These are phyloP conservation scores for Pachymerium ferrugineum DNA, from an alignment of 2,888 invertebrate genomes.

Conservation along the genomic window DNA sequence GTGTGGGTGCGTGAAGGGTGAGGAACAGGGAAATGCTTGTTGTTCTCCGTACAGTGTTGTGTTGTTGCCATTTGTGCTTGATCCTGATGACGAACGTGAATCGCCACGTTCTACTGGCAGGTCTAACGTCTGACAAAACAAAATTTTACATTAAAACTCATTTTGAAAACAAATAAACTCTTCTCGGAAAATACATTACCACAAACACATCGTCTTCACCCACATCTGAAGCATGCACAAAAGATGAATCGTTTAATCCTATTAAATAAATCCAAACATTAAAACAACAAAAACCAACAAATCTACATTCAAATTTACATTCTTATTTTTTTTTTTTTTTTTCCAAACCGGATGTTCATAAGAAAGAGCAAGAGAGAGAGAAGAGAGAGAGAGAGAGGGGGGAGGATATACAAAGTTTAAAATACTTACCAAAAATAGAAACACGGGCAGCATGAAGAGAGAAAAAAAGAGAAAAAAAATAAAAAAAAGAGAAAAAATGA, in stretches of 20 bases:
- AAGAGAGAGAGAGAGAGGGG: not conserved
- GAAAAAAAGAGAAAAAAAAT: not conserved
- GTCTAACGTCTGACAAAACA: conserved; percentile 54
- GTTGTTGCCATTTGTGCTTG: conserved; percentile 49
- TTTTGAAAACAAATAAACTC: conserved; percentile 12
- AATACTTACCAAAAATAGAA: conserved; percentile 31
- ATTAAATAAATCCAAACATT: not conserved
- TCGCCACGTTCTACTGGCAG: conserved; percentile 74
- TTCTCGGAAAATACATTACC: conserved; percentile 57
- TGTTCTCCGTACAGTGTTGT: conserved; percentile 34
- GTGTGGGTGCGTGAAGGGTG: conserved; percentile 50
- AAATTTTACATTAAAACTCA: conserved; percentile 25
- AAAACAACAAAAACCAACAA: not conserved
- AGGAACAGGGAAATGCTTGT: conserved; percentile 41
- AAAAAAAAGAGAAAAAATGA: not conserved
- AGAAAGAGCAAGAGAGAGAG: too few relatives aligned
- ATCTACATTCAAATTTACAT: not conserved
- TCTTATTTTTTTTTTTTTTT: not conserved
- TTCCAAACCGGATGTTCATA: not conserved
- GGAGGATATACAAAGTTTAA: not conserved
- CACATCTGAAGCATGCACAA: conserved; percentile 62
- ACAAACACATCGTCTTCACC: conserved; percentile 93
- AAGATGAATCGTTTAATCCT: not conserved
- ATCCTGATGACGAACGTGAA: conserved; percentile 69
- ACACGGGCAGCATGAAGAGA: not conserved